These are phyloP conservation scores for Otocyon megalotis DNA, from an alignment of 2,113 vertebrate genomes.

Conservation along the genomic window DNA sequence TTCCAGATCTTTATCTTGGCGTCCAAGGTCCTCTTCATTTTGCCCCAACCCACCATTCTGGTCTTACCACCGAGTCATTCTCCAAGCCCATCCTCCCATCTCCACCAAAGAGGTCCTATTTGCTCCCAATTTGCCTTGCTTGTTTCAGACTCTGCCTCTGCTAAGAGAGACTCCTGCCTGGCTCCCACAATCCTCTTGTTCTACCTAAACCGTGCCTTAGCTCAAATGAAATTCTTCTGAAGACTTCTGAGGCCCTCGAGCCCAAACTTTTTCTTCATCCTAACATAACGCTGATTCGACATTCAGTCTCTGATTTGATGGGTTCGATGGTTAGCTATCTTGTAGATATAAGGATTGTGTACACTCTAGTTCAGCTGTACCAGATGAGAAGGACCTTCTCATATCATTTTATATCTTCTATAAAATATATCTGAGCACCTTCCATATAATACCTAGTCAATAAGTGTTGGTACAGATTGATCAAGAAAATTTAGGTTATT, in stretches of 20 bases:
- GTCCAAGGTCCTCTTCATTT: neutral
- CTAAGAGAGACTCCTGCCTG: neutral
- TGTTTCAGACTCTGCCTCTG: neutral
- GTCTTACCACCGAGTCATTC: neutral
- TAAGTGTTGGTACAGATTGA: neutral
- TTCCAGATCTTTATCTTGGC: constrained; percentile 49
- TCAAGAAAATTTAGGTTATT: neutral
- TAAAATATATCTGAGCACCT: neutral
- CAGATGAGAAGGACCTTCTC: neutral
- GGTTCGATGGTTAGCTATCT: neutral
- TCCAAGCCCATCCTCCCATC: neutral
- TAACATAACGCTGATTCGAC: neutral
- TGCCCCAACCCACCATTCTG: neutral
- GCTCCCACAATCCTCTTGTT: neutral
- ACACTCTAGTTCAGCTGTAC: neutral
- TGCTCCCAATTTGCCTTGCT: neutral
- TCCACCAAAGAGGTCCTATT: neutral
- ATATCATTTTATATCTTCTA: neutral
- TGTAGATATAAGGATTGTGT: neutral
- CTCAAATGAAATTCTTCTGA: neutral
- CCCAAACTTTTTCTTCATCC: neutral
- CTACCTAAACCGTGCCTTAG: neutral
- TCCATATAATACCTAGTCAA: neutral
- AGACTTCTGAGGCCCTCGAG: neutral
- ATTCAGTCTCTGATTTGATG: neutral